phyloP scores from a whole-genome alignment of 2,888 invertebrate genomes.

The Diaphora mendica region DNA sequence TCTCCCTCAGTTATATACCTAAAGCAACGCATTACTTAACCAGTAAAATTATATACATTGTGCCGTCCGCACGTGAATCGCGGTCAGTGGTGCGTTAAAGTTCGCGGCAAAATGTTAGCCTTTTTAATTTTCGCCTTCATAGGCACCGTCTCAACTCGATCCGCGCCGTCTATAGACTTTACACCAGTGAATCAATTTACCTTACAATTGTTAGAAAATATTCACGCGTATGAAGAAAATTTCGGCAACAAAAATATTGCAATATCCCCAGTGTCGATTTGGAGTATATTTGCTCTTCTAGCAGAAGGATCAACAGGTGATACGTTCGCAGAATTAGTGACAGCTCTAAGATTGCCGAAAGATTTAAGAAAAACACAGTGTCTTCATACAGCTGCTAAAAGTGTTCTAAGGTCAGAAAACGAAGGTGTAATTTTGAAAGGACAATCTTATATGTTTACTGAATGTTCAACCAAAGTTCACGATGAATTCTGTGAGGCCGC shows the following conservation, averaged over 20 bases:
- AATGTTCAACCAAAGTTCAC: slow-evolving; percentile 68
- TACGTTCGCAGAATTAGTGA: slow-evolving; percentile 75
- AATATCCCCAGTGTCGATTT: slow-evolving; percentile 77
- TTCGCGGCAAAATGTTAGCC: slow-evolving; percentile 58
- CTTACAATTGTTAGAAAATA: slow-evolving; percentile 72
- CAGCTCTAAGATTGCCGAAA: slow-evolving; percentile 66
- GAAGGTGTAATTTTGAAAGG: slow-evolving; percentile 70
- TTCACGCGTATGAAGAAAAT: slow-evolving; percentile 73
- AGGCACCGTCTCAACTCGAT: slow-evolving; percentile 58
- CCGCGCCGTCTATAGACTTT: slow-evolving; percentile 67
- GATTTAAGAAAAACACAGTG: slow-evolving; percentile 72
- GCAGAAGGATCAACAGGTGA: slow-evolving; percentile 79
- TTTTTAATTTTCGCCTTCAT: slow-evolving; percentile 68
- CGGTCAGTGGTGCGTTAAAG: slow-evolving; percentile 56
- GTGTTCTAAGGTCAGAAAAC: slow-evolving; percentile 63
- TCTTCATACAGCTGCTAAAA: slow-evolving; percentile 67
- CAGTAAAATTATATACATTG: slow-evolving; percentile 72
- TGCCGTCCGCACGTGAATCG: slow-evolving; percentile 66
- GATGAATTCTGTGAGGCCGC: slow-evolving; percentile 78
- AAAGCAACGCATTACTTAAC: slow-evolving; percentile 64
- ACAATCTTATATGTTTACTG: slow-evolving; percentile 73
- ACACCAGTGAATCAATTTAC: slow-evolving; percentile 73
- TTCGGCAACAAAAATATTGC: slow-evolving; percentile 74
- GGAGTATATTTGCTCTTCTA: slow-evolving; percentile 77
- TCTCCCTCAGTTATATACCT: slow-evolving; percentile 25